A percentile compares a stretch with the other conserved stretches of the same genome.
These are phyloP conservation scores for Lipophrys pholis DNA, from an alignment of 2,113 vertebrate species.

Conservation along the genomic window DNA sequence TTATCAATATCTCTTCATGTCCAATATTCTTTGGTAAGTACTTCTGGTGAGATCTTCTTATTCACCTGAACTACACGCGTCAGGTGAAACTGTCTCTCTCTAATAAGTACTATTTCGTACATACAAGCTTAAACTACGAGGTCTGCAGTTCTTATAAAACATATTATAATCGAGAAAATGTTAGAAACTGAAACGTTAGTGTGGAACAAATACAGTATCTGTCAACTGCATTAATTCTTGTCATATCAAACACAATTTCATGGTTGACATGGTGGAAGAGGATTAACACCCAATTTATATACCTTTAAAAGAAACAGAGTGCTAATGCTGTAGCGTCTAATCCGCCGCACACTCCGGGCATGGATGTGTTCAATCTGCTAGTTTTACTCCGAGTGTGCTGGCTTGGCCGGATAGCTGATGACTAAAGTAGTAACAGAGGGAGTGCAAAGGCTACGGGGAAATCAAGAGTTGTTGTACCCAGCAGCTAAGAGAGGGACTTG, in stretches of 20 bases:
- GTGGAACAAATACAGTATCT: constrained; percentile 59
- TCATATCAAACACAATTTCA: constrained; percentile 80
- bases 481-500: constrained; percentile 76
- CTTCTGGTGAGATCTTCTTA: neutral
- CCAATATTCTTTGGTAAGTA: no score
- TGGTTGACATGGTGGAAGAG: constrained; percentile 75
- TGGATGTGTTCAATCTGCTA: constrained; percentile 66
- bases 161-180: constrained; percentile 12
- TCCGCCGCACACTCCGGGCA: constrained; percentile 64
- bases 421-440: constrained; percentile 73
- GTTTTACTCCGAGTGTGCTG: constrained; percentile 57
- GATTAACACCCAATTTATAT: constrained; percentile 80
- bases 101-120: neutral
- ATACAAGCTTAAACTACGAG: constrained; percentile 15
- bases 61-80: neutral
- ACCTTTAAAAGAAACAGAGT: constrained; percentile 78
- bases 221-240: constrained; percentile 61
- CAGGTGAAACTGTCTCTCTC: neutral
- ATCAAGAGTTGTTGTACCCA: constrained; percentile 78
- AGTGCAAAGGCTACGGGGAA: constrained; percentile 78
- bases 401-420: constrained; percentile 67
- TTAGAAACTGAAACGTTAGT: constrained; percentile 38
- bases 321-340: constrained; percentile 72
- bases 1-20: no score
- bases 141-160: neutral